These are phyloP conservation scores for Helicorthomorpha holstii DNA, from an alignment of 1,140 invertebrate genomes.

Conservation along the genomic window DNA sequence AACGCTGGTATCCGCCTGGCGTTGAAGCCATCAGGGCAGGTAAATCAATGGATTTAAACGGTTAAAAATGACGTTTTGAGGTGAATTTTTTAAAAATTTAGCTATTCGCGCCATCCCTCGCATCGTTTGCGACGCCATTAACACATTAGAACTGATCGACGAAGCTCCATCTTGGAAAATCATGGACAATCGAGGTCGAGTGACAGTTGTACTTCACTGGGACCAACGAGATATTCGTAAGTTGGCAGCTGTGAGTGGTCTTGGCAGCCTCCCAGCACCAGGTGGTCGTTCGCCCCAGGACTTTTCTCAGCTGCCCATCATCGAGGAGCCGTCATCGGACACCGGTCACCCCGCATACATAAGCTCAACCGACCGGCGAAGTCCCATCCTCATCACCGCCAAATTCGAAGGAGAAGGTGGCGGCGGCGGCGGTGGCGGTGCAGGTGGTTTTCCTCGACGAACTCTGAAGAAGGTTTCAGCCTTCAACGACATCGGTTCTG, in stretches of 20 bases:
- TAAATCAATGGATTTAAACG: too few relatives aligned
- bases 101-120: slow-evolving; percentile 86
- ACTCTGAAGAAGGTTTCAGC: slow-evolving; percentile 16
- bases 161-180: slow-evolving; percentile 91
- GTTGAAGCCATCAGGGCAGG: slow-evolving; percentile 83
- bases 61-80: too few relatives aligned
- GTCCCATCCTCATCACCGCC: slow-evolving; percentile 52
- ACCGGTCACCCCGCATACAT: too few relatives aligned
- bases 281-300: slow-evolving; percentile 6
- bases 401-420: slow-evolving; percentile 41
- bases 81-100: too few relatives aligned
- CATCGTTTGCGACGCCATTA: slow-evolving; percentile 90
- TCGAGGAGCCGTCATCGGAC: slow-evolving; percentile 5
- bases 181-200: slow-evolving; percentile 86
- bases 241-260: too few relatives aligned
- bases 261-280: too few relatives aligned
- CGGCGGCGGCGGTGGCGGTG: slow-evolving; percentile 1
- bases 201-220: slow-evolving; percentile 84
- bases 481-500: slow-evolving; percentile 16
- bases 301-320: background rate
- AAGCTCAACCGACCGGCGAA: slow-evolving; percentile 20
- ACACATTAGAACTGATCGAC: slow-evolving; percentile 81
- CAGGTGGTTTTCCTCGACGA: slow-evolving; percentile 2
- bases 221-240: slow-evolving; percentile 38
- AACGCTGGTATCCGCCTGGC: slow-evolving; percentile 70